Percentiles rank a stretch among this genome's conserved stretches.
phyloP scores from a whole-genome alignment of 2,888 invertebrate genomes.

The Pammene aurita region DNA sequence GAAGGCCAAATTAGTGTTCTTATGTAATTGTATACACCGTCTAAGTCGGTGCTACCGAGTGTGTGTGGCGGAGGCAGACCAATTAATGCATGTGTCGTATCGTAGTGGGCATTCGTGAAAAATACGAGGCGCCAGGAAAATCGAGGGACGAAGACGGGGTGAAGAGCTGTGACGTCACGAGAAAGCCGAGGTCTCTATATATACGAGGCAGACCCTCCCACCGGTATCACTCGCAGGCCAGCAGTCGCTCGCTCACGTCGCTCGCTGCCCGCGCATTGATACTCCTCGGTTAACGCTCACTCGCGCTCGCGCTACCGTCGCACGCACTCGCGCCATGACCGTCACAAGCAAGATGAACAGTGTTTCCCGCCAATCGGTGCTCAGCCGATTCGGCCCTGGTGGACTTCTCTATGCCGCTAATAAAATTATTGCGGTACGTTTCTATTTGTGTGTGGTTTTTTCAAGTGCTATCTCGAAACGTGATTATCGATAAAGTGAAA shows the following conservation, averaged over 20 bases:
- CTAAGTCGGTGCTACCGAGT: constrained; percentile 43
- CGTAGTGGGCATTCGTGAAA: constrained; percentile 54
- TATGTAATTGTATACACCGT: constrained; percentile 8
- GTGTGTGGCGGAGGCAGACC: constrained; percentile 50
- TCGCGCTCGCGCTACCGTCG: constrained; percentile 63
- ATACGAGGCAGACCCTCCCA: constrained; percentile 71
- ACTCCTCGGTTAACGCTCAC: constrained; percentile 58
- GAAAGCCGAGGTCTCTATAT: constrained; percentile 79
- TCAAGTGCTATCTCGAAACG: constrained; percentile 37
- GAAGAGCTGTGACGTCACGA: constrained; percentile 68
- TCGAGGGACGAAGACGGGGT: constrained; percentile 56
- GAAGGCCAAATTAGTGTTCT: neutral
- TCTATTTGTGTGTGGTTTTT: constrained; percentile 56
- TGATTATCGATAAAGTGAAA: constrained; percentile 48
- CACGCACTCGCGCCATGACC: constrained; percentile 73
- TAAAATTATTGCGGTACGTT: constrained; percentile 81
- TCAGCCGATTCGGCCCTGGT: constrained; percentile 78
- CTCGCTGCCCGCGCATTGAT: constrained; percentile 62
- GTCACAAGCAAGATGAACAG: constrained; percentile 82
- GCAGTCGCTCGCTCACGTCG: constrained; percentile 63
- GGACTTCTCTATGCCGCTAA: constrained; percentile 78
- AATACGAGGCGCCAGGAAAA: constrained; percentile 68
- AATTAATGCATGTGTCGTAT: constrained; percentile 58
- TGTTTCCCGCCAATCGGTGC: constrained; percentile 78
- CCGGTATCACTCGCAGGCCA: constrained; percentile 71